Evolutionary conservation across 2,888 invertebrate species (phyloP).

Genomic region (Tachina grossa): DNA sequence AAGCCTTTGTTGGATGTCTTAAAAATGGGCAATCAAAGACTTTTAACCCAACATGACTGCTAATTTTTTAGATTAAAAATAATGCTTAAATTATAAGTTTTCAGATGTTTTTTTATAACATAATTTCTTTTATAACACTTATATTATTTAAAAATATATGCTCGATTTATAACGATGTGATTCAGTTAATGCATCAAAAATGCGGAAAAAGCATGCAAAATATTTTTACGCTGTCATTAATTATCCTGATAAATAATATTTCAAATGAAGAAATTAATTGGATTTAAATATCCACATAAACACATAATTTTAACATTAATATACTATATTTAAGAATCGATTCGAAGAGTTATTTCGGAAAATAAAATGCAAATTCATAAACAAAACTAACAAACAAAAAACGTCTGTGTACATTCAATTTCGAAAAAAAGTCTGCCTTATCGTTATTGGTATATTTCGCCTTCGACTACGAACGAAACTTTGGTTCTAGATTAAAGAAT

Average conservation of each 20-base stretch:
- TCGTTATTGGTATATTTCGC: no score
- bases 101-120: slow-evolving; percentile 18
- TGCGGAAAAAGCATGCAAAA: slow-evolving; percentile 4
- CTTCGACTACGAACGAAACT: no score
- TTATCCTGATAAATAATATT: slow-evolving; percentile 33
- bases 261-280: slow-evolving; percentile 30
- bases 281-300: neutral
- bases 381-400: no score
- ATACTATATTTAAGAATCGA: no score
- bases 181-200: slow-evolving; percentile 42
- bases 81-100: slow-evolving; percentile 35
- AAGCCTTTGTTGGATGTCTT: slow-evolving; percentile 37
- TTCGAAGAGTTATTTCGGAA: no score
- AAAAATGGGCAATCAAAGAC: slow-evolving; percentile 20
- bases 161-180: slow-evolving; percentile 40
- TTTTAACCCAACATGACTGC: slow-evolving; percentile 43
- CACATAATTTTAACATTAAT: slow-evolving; percentile 7
- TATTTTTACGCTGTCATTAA: slow-evolving; percentile 42
- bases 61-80: slow-evolving; percentile 26
- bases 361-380: no score
- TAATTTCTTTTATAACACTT: slow-evolving; percentile 27
- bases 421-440: no score
- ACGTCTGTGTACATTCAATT: no score
- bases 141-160: slow-evolving; percentile 24
- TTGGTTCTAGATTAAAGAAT: no score